These are phyloP conservation scores for Aphaenogaster floridana DNA, from an alignment of 1,140 invertebrate genomes.

Conservation along the genomic window DNA sequence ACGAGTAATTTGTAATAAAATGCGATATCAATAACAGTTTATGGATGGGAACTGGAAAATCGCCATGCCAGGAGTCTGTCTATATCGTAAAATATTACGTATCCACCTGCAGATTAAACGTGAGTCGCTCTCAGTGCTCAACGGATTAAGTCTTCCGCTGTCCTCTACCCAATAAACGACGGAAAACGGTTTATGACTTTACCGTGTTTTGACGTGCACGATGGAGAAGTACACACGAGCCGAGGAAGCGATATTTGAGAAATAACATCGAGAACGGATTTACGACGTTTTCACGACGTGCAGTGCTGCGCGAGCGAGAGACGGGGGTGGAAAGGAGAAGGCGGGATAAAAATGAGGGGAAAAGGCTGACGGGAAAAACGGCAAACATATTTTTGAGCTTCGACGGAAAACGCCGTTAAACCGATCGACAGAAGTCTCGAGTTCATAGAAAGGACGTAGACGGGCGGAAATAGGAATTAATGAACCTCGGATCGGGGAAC, in stretches of 20 bases:
- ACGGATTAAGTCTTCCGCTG: slow-evolving; percentile 44
- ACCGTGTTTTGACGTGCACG: slow-evolving; percentile 54
- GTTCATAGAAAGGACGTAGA: slow-evolving; percentile 56
- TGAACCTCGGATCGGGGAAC: slow-evolving; percentile 68
- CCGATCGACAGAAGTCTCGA: slow-evolving; percentile 60
- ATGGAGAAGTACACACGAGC: slow-evolving; percentile 28
- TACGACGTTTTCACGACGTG: slow-evolving; percentile 58
- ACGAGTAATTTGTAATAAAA: not conserved
- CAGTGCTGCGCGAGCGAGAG: not conserved
- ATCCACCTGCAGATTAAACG: slow-evolving; percentile 25
- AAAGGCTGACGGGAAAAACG: slow-evolving; percentile 58
- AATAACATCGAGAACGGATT: slow-evolving; percentile 64
- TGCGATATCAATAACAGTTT: not conserved
- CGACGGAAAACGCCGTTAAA: slow-evolving; percentile 56
- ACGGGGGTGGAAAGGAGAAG: not conserved
- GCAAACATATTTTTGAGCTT: slow-evolving; percentile 62
- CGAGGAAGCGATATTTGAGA: slow-evolving; percentile 62
- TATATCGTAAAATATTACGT: slow-evolving; percentile 7
- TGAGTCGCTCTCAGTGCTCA: not conserved
- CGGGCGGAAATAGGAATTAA: slow-evolving; percentile 75
- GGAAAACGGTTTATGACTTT: slow-evolving; percentile 58
- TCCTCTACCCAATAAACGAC: slow-evolving; percentile 32
- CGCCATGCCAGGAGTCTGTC: not conserved
- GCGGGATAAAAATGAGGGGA: slow-evolving; percentile 53
- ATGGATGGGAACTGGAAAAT: not conserved